Percentiles rank a stretch among this genome's conserved stretches.
phyloP scores from a whole-genome alignment of 2,797 vertebrate species.

The Pelochelys cantorii region DNA sequence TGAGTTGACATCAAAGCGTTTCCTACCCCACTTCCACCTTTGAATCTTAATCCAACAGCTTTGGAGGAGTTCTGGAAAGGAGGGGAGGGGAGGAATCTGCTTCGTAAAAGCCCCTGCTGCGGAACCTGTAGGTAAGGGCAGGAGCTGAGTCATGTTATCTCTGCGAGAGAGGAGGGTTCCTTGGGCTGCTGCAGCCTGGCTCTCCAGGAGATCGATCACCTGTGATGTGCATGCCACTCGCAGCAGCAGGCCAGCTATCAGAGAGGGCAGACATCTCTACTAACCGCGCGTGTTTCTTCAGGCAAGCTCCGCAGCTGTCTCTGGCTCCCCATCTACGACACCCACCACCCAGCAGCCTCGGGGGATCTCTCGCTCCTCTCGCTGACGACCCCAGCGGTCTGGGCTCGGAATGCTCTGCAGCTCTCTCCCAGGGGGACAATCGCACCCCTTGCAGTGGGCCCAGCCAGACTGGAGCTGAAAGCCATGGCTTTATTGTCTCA shows the following conservation, averaged over 20 bases:
- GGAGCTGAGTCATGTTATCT: not conserved
- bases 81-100: not conserved
- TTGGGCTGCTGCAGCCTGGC: not conserved
- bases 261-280: not conserved
- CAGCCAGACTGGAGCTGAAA: not conserved
- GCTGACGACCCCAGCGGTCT: not conserved
- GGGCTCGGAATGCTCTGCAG: not conserved
- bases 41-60: constrained; percentile 71
- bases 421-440: not conserved
- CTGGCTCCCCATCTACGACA: fast-evolving
- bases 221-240: not conserved
- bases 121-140: not conserved
- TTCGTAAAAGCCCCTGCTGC: constrained; percentile 3
- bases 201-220: not conserved
- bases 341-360: not conserved
- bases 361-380: not conserved
- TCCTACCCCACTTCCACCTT: constrained; percentile 68
- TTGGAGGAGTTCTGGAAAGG: constrained; percentile 25
- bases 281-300: fast-evolving
- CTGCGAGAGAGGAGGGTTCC: fast-evolving
- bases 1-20: constrained; percentile 69
- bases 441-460: not conserved
- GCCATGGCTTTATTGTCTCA: not conserved
- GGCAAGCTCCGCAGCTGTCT: not conserved
- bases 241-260: not conserved